Evolutionary conservation across 2,113 vertebrate species (phyloP).

Genomic region (Sapayoa aenigma): DNA sequence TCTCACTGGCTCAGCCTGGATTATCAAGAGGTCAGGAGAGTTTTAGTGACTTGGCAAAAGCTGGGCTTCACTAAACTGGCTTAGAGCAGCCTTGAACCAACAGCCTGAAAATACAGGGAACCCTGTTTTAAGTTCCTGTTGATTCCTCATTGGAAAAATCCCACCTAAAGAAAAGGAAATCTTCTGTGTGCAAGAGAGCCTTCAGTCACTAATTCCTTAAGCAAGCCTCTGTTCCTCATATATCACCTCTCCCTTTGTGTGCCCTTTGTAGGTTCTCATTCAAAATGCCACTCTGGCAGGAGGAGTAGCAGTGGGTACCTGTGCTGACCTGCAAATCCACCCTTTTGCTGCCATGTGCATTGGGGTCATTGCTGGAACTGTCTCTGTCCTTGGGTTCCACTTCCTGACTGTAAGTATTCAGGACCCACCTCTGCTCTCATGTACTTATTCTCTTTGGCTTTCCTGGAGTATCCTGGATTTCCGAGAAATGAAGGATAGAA

Average conservation of each 20-base stretch:
- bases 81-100: background rate
- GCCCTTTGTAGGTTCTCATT: slow-evolving; percentile 84
- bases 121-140: background rate
- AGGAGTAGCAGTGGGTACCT: slow-evolving; percentile 94
- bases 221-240: background rate
- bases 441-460: background rate
- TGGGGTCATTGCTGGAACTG: slow-evolving; percentile 81
- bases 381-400: slow-evolving; percentile 90
- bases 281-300: slow-evolving; percentile 96
- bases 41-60: background rate
- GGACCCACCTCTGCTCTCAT: background rate
- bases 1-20: background rate
- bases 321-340: slow-evolving; percentile 84
- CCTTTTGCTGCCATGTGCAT: slow-evolving; percentile 86
- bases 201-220: background rate
- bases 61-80: background rate
- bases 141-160: background rate
- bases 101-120: background rate
- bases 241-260: background rate
- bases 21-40: background rate
- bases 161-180: background rate
- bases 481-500: background rate
- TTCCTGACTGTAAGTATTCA: slow-evolving; percentile 80
- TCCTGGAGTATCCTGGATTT: background rate
- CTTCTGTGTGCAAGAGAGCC: background rate